Evolutionary conservation across 53 echinoderm and acorn worm species (phyloP).

Genomic region (Arbacia lixula): DNA sequence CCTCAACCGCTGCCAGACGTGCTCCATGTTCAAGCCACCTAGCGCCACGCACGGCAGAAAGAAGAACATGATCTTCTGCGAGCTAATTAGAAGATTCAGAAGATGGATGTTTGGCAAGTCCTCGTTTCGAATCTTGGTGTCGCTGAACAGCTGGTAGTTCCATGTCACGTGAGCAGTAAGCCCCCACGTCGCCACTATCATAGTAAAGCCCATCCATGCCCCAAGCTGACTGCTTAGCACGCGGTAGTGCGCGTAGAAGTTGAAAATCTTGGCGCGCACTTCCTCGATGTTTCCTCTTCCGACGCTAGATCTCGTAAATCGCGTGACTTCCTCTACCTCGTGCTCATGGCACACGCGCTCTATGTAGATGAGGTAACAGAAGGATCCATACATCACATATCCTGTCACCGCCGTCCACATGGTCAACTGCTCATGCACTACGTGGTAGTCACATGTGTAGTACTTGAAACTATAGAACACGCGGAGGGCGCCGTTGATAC

Average conservation of each 20-base stretch:
- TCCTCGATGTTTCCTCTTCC: constrained; percentile 24
- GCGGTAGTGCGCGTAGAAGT: constrained; percentile 49
- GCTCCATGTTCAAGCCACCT: constrained; percentile 67
- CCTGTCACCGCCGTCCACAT: constrained; percentile 66
- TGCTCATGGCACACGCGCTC: constrained; percentile 59
- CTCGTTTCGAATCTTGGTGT: background rate
- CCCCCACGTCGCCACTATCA: constrained; percentile 75
- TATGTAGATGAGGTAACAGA: constrained; percentile 74
- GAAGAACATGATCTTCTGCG: constrained; percentile 81
- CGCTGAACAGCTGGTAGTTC: constrained; percentile 68
- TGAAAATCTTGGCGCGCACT: constrained; percentile 37
- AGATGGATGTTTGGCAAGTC: background rate
- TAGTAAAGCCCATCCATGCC: constrained; percentile 74
- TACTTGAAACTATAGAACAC: constrained; percentile 52
- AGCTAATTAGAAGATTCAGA: constrained; percentile 61
- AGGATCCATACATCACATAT: constrained; percentile 61
- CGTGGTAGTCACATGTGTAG: background rate
- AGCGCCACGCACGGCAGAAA: constrained; percentile 65
- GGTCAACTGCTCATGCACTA: constrained; percentile 42
- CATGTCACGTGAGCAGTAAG: constrained; percentile 72
- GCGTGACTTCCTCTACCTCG: constrained; percentile 37
- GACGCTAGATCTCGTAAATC: constrained; percentile 52
- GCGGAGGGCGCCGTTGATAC: constrained; percentile 49
- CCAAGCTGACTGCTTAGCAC: constrained; percentile 55
- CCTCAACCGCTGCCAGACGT: constrained; percentile 61